Evolutionary conservation across 2,797 vertebrate species (phyloP).

Genomic region (Urosaurus nigricauda): DNA sequence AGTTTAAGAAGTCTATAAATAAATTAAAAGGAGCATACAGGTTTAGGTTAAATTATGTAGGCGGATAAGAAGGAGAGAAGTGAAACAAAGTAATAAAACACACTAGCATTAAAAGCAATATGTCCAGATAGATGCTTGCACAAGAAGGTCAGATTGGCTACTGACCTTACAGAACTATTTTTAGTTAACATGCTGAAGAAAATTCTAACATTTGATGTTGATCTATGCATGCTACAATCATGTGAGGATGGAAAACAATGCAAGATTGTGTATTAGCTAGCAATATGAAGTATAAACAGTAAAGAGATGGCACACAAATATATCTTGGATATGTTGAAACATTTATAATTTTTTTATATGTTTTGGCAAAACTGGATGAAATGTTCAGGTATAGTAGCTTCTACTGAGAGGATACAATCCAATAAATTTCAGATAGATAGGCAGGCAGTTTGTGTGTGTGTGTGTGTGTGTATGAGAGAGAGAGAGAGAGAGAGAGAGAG

Average conservation of each 20-base stretch:
- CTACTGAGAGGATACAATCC: not conserved
- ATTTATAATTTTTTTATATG: not conserved
- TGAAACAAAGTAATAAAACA: not conserved
- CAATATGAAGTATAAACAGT: not conserved
- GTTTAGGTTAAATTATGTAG: not conserved
- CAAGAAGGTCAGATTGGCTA: not conserved
- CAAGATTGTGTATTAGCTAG: not conserved
- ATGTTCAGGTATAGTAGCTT: not conserved
- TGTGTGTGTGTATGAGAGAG: too few relatives aligned
- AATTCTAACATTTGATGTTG: not conserved
- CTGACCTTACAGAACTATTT: not conserved
- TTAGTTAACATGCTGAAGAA: not conserved
- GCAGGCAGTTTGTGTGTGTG: too few relatives aligned
- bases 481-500: too few relatives aligned
- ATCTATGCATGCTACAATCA: not conserved
- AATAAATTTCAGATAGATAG: not conserved
- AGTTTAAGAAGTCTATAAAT: constrained; percentile 13
- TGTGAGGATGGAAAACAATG: not conserved
- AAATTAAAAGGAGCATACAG: not conserved
- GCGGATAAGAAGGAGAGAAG: not conserved
- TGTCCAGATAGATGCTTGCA: not conserved
- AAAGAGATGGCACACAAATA: not conserved
- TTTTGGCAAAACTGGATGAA: not conserved
- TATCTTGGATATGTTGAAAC: too few relatives aligned
- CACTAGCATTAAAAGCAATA: not conserved